Evolutionary conservation across 2,888 invertebrate genomes (phyloP).

Genomic region (Ochlodes sylvanus): DNA sequence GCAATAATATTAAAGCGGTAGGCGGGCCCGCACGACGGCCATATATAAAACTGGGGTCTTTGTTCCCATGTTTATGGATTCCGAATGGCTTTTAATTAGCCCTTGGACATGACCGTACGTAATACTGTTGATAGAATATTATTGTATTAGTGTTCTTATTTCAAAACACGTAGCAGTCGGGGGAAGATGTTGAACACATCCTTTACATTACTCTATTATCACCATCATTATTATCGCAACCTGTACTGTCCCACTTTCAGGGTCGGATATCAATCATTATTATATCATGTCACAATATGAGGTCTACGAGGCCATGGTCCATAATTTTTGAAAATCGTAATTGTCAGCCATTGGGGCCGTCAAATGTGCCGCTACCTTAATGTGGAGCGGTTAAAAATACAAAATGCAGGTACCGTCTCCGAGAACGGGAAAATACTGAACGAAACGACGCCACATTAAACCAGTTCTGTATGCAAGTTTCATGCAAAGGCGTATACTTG

Average conservation of each 20-base stretch:
- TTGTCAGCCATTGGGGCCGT: slow-evolving; percentile 43
- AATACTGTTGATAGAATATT: slow-evolving; percentile 14
- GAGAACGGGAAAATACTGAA: slow-evolving; percentile 40
- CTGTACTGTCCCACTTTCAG: slow-evolving; percentile 13
- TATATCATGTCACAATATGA: too few relatives aligned
- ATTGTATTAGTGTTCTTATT: background rate
- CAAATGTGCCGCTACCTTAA: slow-evolving; percentile 40
- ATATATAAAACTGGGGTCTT: slow-evolving; percentile 33
- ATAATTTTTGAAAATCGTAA: slow-evolving; percentile 48
- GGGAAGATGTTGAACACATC: too few relatives aligned
- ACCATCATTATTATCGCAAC: too few relatives aligned
- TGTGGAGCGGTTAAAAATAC: slow-evolving; percentile 48
- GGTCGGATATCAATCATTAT: background rate
- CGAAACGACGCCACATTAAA: slow-evolving; percentile 69
- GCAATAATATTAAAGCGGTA: slow-evolving; percentile 36
- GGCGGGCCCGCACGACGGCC: slow-evolving; percentile 27
- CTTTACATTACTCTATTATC: too few relatives aligned
- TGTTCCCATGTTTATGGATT: slow-evolving; percentile 35
- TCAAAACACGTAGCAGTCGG: too few relatives aligned
- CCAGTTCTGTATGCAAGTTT: slow-evolving; percentile 74
- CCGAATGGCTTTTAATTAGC: slow-evolving; percentile 37
- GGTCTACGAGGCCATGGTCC: too few relatives aligned
- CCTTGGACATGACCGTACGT: slow-evolving; percentile 4
- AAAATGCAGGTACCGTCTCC: slow-evolving; percentile 43
- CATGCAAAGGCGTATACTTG: slow-evolving; percentile 77